Percentiles rank a stretch among this genome's conserved stretches.
Evolutionary conservation across 2,113 vertebrate species (phyloP).

Genomic region (Rhynchopsitta pachyrhyncha): DNA sequence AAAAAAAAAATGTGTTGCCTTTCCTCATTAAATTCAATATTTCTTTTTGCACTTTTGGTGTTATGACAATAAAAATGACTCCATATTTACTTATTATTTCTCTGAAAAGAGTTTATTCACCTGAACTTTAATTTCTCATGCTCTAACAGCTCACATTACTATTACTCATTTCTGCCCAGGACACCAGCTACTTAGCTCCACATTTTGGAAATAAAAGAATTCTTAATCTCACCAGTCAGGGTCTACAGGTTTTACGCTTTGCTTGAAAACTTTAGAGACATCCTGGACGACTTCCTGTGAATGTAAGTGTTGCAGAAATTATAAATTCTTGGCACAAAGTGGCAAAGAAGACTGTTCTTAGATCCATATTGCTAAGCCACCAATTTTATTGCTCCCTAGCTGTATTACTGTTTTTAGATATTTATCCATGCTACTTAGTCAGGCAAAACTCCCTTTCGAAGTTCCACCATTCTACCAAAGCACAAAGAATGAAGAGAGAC

Average conservation of each 20-base stretch:
- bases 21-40: background rate
- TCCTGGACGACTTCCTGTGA: background rate
- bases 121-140: background rate
- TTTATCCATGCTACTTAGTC: background rate
- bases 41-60: background rate
- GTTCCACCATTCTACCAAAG: background rate
- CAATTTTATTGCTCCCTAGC: background rate
- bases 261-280: background rate
- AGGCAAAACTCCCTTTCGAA: background rate
- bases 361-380: background rate
- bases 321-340: background rate
- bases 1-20: background rate
- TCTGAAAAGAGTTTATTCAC: background rate
- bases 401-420: background rate
- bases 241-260: background rate
- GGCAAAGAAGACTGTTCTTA: background rate
- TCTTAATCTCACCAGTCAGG: background rate
- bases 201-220: background rate
- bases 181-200: background rate
- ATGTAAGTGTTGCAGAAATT: background rate
- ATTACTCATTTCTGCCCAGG: background rate
- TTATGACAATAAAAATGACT: background rate
- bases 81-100: background rate
- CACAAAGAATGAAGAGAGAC: background rate
- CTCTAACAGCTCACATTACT: background rate